Evolutionary conservation across 2,888 invertebrate species (phyloP).

Genomic region (Phytoseiulus persimilis): DNA sequence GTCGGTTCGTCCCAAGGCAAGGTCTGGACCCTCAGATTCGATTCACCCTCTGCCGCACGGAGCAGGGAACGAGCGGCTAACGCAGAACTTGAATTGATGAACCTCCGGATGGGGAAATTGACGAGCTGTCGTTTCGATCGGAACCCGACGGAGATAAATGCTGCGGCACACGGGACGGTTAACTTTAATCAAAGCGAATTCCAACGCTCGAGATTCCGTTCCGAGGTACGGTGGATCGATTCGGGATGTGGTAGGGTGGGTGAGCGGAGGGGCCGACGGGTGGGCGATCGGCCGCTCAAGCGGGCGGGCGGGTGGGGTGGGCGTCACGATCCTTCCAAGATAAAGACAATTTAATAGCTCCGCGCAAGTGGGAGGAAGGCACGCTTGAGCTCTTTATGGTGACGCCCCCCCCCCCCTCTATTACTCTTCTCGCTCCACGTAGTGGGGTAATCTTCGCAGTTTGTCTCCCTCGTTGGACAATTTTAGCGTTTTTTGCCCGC

Average conservation of each 20-base stretch:
- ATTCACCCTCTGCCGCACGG: too few species aligned
- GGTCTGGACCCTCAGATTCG: too few species aligned
- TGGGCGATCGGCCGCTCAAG: background rate
- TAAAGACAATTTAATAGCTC: conserved; percentile 5
- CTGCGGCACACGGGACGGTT: background rate
- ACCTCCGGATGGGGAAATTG: background rate
- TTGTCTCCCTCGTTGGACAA: background rate
- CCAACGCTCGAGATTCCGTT: background rate
- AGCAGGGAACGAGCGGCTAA: background rate
- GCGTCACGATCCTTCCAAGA: background rate
- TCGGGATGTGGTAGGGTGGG: background rate
- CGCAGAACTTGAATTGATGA: background rate
- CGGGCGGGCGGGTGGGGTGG: background rate
- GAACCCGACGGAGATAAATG: background rate
- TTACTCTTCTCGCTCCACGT: background rate
- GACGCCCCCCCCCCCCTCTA: background rate
- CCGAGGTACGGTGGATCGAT: background rate
- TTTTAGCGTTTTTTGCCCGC: background rate
- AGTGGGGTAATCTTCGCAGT: background rate
- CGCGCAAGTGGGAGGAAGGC: background rate
- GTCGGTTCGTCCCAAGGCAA: too few species aligned
- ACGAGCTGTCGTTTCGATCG: background rate
- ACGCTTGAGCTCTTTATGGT: background rate
- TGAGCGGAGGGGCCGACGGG: background rate
- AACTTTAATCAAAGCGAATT: background rate